phyloP scores from a whole-genome alignment of 2,888 invertebrate species.

The Odontothrips loti region DNA sequence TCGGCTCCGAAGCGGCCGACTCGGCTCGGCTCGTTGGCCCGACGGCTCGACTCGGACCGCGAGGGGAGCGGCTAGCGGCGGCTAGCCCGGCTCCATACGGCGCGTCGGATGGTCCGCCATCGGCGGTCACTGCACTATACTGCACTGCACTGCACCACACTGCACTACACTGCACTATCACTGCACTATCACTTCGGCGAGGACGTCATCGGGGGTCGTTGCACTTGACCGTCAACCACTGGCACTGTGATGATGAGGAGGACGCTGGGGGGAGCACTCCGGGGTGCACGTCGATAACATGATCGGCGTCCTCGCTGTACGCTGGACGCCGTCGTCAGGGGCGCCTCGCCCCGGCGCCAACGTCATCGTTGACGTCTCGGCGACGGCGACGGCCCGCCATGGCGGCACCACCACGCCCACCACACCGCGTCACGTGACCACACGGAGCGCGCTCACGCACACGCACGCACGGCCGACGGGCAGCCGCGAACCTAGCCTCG shows the following conservation, averaged over 20 bases:
- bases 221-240: not conserved
- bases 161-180: not conserved
- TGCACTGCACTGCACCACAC: not conserved
- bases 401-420: no score
- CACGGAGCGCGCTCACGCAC: not conserved
- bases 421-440: not conserved
- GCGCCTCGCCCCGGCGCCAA: no score
- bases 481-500: not conserved
- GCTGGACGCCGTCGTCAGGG: no score
- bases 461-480: not conserved
- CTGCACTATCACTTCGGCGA: not conserved
- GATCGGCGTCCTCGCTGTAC: not conserved
- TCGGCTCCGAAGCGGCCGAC: not conserved
- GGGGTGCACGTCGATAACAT: not conserved
- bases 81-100: constrained; percentile 8
- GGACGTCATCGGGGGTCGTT: not conserved
- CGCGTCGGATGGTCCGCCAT: not conserved
- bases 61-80: not conserved
- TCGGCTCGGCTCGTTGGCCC: not conserved
- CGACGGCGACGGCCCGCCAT: no score
- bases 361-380: no score
- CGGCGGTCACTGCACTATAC: not conserved
- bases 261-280: not conserved
- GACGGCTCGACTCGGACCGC: not conserved
- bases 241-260: not conserved